Conservation (phyloP, 2,113 vertebrate species). For the Xyrauchen texanus region DNA sequence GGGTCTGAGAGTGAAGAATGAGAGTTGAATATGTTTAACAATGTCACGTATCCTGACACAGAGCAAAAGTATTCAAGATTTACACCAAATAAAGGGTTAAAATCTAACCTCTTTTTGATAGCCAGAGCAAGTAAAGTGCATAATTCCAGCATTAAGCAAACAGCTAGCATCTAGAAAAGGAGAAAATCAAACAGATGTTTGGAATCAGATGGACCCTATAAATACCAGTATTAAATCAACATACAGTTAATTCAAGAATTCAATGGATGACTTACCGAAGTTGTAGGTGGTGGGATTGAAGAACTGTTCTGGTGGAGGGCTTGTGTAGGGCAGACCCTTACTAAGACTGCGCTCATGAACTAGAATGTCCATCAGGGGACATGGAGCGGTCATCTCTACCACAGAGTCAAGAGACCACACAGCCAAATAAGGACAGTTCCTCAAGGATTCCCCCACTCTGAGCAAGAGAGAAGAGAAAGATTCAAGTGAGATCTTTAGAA, state of each 20-base stretch:
- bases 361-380: conserved; percentile 81
- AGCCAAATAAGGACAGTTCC: conserved; percentile 90
- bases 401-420: conserved; percentile 90
- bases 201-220: no score
- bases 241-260: no score
- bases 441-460: conserved; percentile 87
- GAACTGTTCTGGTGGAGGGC: conserved; percentile 91
- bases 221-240: no score
- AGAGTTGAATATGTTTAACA: neutral
- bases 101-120: no score
- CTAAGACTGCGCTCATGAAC: conserved; percentile 87
- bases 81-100: no score
- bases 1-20: conserved; percentile 72
- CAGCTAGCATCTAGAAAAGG: no score
- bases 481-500: neutral
- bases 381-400: conserved; percentile 76
- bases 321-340: conserved; percentile 81
- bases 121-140: no score
- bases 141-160: no score
- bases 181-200: no score
- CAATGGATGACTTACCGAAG: conserved; percentile 79
- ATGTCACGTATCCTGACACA: no score
- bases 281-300: conserved; percentile 89
- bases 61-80: no score
- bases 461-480: conserved; percentile 1